Evolutionary conservation across 2,113 vertebrate species (phyloP).

Genomic region (Leptocoma aspasia): DNA sequence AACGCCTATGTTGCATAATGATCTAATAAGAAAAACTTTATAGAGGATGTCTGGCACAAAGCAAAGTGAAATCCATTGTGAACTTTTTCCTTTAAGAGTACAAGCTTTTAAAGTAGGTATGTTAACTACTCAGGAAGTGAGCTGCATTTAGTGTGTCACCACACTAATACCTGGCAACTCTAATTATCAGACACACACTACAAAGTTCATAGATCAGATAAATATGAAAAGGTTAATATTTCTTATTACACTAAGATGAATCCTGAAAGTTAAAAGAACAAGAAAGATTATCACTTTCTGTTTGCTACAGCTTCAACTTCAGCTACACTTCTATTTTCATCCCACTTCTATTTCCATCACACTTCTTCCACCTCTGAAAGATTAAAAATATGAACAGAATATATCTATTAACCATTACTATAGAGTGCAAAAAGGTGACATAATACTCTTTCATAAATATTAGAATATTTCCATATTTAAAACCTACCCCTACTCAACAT

Average conservation of each 20-base stretch:
- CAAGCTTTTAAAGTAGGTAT: background rate
- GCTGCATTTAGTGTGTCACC: background rate
- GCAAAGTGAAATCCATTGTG: background rate
- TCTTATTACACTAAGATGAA: background rate
- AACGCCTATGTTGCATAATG: background rate
- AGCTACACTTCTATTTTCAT: background rate
- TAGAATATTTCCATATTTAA: background rate
- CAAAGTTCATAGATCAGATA: background rate
- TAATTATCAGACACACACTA: background rate
- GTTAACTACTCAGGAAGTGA: background rate
- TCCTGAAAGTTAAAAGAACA: background rate
- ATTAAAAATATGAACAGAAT: background rate
- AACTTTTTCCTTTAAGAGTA: background rate
- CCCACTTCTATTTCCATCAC: background rate
- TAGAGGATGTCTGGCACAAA: background rate
- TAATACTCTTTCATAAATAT: background rate
- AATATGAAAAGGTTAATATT: background rate
- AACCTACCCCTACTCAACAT: background rate
- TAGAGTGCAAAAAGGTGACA: fast-evolving
- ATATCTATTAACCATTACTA: background rate
- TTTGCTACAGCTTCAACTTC: background rate
- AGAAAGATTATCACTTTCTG: background rate
- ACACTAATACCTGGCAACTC: background rate
- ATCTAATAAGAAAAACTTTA: background rate
- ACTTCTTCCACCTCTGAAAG: background rate